Evolutionary conservation across 2,797 vertebrate genomes (phyloP).

Genomic region (Acomys russatus): DNA sequence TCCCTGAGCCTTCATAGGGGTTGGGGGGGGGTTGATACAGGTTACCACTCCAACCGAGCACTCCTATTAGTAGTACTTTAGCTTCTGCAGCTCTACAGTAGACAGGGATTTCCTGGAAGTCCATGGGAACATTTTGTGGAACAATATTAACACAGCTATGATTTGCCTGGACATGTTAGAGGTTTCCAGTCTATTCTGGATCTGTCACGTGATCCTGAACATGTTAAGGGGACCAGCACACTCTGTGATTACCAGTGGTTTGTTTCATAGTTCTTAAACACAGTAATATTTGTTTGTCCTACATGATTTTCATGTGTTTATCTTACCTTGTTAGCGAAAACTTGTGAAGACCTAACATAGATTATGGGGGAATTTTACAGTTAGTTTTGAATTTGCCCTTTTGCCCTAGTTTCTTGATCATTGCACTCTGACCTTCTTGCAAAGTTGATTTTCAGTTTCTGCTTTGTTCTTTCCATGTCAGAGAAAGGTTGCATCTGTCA

Average conservation of each 20-base stretch:
- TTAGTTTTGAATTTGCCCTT: background rate
- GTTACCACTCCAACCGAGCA: background rate
- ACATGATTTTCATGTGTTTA: background rate
- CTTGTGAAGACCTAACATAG: background rate
- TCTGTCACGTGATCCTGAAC: background rate
- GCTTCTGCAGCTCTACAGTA: background rate
- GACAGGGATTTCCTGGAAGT: background rate
- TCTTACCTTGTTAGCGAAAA: background rate
- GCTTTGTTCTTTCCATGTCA: constrained; percentile 47
- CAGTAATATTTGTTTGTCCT: background rate
- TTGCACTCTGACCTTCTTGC: background rate
- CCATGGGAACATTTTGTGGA: background rate
- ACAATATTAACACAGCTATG: background rate
- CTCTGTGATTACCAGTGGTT: background rate
- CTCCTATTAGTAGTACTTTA: background rate
- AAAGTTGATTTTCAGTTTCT: constrained; percentile 72
- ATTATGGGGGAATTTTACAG: constrained; percentile 8
- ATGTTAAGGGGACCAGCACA: background rate
- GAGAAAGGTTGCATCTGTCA: constrained; percentile 46
- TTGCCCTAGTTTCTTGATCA: constrained; percentile 35
- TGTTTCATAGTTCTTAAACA: constrained; percentile 55
- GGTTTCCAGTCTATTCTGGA: background rate
- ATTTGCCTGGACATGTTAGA: background rate
- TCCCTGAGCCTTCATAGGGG: background rate
- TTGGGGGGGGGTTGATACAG: background rate